A percentile compares a stretch with the other conserved stretches of the same genome.
These are phyloP conservation scores for Microcebus ravelobensis DNA, from an alignment of 2,113 vertebrate genomes.

Conservation along the genomic window DNA sequence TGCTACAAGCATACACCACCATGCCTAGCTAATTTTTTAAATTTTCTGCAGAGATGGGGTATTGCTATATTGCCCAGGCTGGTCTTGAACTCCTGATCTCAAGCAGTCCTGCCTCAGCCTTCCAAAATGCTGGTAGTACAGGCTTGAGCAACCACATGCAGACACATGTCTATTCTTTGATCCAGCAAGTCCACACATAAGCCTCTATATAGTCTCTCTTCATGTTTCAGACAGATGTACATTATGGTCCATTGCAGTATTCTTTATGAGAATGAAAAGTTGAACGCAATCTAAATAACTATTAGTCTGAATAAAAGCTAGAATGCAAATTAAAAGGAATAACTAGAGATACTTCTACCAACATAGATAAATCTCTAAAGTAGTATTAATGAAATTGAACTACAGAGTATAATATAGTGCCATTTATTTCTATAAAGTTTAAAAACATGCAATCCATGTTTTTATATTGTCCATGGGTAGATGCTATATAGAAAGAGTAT, in stretches of 20 bases:
- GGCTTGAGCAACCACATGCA: too few relatives aligned
- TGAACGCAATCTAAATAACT: not conserved
- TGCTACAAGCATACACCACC: too few relatives aligned
- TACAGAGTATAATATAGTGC: not conserved
- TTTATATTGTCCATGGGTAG: constrained; percentile 1
- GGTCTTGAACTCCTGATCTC: too few relatives aligned
- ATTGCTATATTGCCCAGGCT: too few relatives aligned
- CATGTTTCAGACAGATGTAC: not conserved
- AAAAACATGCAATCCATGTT: constrained; percentile 23
- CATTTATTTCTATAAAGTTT: constrained; percentile 22
- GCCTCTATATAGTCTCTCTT: not conserved
- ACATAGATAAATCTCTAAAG: not conserved
- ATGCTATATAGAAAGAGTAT: not conserved
- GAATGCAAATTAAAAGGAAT: not conserved
- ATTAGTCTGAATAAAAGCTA: not conserved
- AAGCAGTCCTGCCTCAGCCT: too few relatives aligned
- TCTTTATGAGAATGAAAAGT: constrained; percentile 25
- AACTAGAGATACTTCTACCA: not conserved
- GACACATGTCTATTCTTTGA: not conserved
- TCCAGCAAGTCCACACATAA: not conserved
- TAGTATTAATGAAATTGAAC: not conserved
- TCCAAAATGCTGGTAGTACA: too few relatives aligned
- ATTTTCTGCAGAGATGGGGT: too few relatives aligned
- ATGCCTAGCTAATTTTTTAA: too few relatives aligned
- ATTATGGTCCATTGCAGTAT: not conserved